These are phyloP conservation scores for Chionoecetes opilio DNA, from an alignment of 1,140 invertebrate species.

Conservation along the genomic window DNA sequence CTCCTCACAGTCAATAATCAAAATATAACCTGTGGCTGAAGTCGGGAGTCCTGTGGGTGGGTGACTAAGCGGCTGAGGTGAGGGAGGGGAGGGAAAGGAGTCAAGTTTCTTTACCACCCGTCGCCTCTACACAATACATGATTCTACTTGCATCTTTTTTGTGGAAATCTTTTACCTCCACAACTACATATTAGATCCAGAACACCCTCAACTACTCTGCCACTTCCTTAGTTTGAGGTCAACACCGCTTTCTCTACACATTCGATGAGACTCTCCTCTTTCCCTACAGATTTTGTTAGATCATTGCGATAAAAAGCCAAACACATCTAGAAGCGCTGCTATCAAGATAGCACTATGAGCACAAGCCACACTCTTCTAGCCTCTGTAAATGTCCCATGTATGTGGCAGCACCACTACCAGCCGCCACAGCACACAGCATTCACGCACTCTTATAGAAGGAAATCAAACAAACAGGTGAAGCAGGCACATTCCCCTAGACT, in stretches of 20 bases:
- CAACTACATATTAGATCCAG: neutral
- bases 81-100: neutral
- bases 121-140: neutral
- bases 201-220: neutral
- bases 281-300: neutral
- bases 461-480: neutral
- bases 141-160: neutral
- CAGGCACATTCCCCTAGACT: neutral
- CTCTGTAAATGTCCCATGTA: neutral
- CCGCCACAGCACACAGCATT: neutral
- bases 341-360: slow-evolving; percentile 6
- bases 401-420: slow-evolving; percentile 8
- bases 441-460: neutral
- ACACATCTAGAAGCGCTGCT: slow-evolving; percentile 1
- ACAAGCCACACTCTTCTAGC: slow-evolving; percentile 1
- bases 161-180: neutral
- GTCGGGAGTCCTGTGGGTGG: neutral
- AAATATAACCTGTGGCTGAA: neutral
- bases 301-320: neutral
- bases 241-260: neutral
- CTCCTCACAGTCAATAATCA: neutral
- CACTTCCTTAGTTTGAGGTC: neutral
- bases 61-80: neutral
- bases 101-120: neutral
- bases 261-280: neutral